These are phyloP conservation scores for Drosophila lacteicornis DNA, from an alignment of 1,140 invertebrate genomes.

Conservation along the genomic window DNA sequence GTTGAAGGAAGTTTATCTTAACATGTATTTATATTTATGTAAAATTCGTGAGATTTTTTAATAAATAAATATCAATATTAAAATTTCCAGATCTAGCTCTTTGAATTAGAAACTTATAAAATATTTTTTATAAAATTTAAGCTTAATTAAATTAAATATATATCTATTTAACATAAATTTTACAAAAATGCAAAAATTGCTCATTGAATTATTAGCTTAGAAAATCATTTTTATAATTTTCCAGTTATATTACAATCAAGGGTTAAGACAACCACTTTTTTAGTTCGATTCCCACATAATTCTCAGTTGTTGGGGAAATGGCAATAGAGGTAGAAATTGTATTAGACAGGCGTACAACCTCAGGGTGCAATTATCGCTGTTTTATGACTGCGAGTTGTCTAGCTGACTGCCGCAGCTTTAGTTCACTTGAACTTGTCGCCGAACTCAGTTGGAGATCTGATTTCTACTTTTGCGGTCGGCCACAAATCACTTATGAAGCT, in stretches of 20 bases:
- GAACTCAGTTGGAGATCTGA: slow-evolving; percentile 20
- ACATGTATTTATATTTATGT: no score
- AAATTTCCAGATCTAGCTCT: no score
- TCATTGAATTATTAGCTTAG: no score
- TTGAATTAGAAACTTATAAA: no score
- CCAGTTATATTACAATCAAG: background rate
- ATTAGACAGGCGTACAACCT: slow-evolving; percentile 28
- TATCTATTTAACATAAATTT: no score
- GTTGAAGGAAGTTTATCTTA: no score
- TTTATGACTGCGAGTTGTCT: slow-evolving; percentile 57
- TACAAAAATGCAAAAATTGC: no score
- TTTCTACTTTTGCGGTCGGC: slow-evolving; percentile 24
- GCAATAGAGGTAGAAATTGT: background rate
- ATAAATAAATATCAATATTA: no score
- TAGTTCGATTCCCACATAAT: slow-evolving; percentile 39
- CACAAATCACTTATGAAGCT: slow-evolving; percentile 64
- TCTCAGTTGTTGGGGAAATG: slow-evolving; percentile 23
- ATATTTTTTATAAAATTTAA: no score
- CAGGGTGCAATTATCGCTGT: slow-evolving; percentile 57
- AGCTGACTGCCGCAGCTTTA: slow-evolving; percentile 28
- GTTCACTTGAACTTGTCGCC: slow-evolving; percentile 18
- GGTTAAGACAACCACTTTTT: slow-evolving; percentile 8
- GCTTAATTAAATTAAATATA: no score
- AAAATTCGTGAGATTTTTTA: background rate
- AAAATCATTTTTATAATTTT: no score